Conservation (phyloP, 2,113 vertebrate species). For the Tragelaphus imberbis region DNA sequence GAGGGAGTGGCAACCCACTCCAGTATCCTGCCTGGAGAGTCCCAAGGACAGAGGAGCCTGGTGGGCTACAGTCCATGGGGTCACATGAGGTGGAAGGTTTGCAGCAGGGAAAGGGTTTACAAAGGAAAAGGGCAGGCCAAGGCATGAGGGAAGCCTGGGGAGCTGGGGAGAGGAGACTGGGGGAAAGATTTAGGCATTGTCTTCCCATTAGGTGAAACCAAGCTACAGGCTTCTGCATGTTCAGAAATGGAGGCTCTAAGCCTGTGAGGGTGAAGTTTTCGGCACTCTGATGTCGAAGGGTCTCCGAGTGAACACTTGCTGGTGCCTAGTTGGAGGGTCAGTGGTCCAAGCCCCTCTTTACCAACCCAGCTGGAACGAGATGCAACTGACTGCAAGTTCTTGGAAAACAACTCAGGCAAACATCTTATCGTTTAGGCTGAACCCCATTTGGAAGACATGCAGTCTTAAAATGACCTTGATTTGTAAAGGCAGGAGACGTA, state of each 20-base stretch:
- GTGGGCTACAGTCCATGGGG: not conserved
- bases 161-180: not conserved
- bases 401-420: not conserved
- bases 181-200: not conserved
- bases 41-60: not conserved
- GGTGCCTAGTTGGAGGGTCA: not conserved
- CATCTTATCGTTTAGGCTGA: not conserved
- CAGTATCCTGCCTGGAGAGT: not conserved
- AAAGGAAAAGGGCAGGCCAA: too few relatives aligned
- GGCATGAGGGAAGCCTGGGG: not conserved
- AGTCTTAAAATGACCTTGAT: not conserved
- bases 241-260: not conserved
- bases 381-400: not conserved
- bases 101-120: not conserved
- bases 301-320: not conserved
- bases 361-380: not conserved
- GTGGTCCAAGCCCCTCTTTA: not conserved
- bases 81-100: not conserved
- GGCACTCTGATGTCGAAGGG: accelerated
- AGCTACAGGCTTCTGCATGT: not conserved
- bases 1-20: not conserved
- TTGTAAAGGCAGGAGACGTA: not conserved
- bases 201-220: not conserved
- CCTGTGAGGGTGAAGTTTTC: not conserved
- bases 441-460: not conserved